Evolutionary conservation across 2,888 invertebrate genomes (phyloP), one percentile per base, ranked within the genome.

Genomic region (Teinopalpus imperialis): DNA sequence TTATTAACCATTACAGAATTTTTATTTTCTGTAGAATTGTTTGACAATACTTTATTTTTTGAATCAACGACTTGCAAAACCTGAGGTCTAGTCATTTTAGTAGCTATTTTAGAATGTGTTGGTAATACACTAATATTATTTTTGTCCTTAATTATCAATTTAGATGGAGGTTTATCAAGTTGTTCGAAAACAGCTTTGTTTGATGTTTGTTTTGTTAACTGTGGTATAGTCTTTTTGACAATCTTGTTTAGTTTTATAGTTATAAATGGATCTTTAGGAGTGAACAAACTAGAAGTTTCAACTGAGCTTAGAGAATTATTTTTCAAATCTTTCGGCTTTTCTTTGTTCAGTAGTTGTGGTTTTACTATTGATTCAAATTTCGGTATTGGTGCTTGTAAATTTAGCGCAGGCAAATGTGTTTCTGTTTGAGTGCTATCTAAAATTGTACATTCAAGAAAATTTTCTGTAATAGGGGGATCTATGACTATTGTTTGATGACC

Each of bases 31-130:
- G 8, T 13, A 14, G 1, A 27, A 10, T 27, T 16, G 14, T 20
- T 40, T 21, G 29, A 13, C 13, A 18, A 30, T 10, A 23, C 76
- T 57, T 71, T 80, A 49, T 55, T 79, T 63, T 79, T 86, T 2
- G 86, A 82, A 70, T 92, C 92, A 45, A 91, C 85, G n/a, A 92
- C 90, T 70, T 91, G 90, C 59, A 92, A 67, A 43, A 92, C 83
- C 73, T 92, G 92, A 31, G 92, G 92, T 53, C 92, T 87, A 42
- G 92, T 90, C 92, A 92, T 92, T 56, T 78, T 80, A 29, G 63
- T 61, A 46, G 57, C 77, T 30, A 57, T 52, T 65, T 76, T 79
- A 31, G 59, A 67, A 39, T 62, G 61, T 34, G 69, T 62, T 31
- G 43, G 37, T 52, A 61, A 48, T 45, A 60, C 53, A 45, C 47